A percentile compares a stretch with the other conserved stretches of the same genome.
Evolutionary conservation across 2,797 vertebrate genomes (phyloP).

Genomic region (Schizopygopsis malacanthus): DNA sequence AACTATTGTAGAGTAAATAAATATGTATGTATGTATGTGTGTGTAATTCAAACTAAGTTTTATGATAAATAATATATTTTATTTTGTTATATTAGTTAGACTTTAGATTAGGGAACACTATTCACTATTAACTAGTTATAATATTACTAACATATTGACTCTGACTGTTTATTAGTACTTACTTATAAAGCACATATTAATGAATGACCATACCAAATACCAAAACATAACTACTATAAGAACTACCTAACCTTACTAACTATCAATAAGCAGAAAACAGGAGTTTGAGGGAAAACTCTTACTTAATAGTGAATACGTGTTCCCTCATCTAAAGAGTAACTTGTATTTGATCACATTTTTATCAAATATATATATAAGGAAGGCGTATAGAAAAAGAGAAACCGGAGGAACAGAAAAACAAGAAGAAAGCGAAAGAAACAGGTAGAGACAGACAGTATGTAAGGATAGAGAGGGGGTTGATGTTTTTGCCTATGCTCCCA

Average conservation of each 20-base stretch:
- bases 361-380: not conserved
- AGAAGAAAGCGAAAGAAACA: constrained; percentile 31
- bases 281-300: not conserved
- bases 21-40: too few relatives aligned
- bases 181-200: not conserved
- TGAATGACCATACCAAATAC: not conserved
- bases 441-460: constrained; percentile 21
- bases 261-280: not conserved
- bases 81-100: too few relatives aligned
- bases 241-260: not conserved
- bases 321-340: not conserved
- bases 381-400: constrained; percentile 1
- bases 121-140: too few relatives aligned
- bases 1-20: not conserved
- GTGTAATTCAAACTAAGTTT: too few relatives aligned
- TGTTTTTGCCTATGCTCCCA: constrained; percentile 66
- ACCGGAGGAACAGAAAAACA: constrained; percentile 25
- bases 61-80: too few relatives aligned
- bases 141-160: not conserved
- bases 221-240: not conserved
- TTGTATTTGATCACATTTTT: not conserved
- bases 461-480: constrained; percentile 57
- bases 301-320: not conserved
- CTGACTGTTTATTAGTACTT: not conserved
- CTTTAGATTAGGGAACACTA: too few relatives aligned